Conservation (phyloP, 2,113 vertebrate genomes). For the Spea bombifrons region DNA sequence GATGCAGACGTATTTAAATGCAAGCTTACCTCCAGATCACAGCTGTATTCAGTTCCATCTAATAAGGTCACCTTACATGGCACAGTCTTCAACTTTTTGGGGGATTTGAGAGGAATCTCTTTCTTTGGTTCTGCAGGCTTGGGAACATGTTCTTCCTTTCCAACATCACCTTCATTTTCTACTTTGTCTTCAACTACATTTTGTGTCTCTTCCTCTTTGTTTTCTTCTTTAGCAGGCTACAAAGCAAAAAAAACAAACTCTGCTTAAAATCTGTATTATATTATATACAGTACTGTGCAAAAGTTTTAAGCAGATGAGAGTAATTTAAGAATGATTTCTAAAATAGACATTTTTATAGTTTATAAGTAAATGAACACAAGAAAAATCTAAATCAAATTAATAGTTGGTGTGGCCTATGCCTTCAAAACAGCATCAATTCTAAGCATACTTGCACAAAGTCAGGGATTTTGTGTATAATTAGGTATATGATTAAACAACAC, state of each 20-base stretch:
- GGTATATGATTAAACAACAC: too few relatives aligned
- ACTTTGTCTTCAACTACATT: slow-evolving; percentile 60
- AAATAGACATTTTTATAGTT: too few relatives aligned
- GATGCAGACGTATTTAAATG: not conserved
- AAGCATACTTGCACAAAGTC: too few relatives aligned
- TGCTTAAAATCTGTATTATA: too few relatives aligned
- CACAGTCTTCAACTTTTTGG: slow-evolving; percentile 86
- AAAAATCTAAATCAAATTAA: too few relatives aligned
- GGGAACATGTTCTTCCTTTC: slow-evolving; percentile 71
- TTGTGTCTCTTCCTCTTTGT: slow-evolving; percentile 62
- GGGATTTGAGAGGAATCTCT: slow-evolving; percentile 70
- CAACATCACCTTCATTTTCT: slow-evolving; percentile 53
- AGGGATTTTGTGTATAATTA: too few relatives aligned
- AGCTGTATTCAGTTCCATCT: slow-evolving; percentile 83
- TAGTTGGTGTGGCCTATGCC: too few relatives aligned
- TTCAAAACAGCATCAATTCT: too few relatives aligned
- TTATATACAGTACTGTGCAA: too few relatives aligned
- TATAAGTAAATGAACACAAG: too few relatives aligned
- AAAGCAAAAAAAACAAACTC: slow-evolving; percentile 25
- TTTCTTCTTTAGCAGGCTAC: slow-evolving; percentile 77
- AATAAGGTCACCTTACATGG: slow-evolving; percentile 83
- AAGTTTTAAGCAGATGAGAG: too few relatives aligned
- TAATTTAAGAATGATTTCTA: too few relatives aligned
- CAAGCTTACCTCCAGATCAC: slow-evolving; percentile 85
- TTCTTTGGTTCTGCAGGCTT: slow-evolving; percentile 62